Evolutionary conservation across 2,113 vertebrate species (phyloP).

Genomic region (Myotis yumanensis): DNA sequence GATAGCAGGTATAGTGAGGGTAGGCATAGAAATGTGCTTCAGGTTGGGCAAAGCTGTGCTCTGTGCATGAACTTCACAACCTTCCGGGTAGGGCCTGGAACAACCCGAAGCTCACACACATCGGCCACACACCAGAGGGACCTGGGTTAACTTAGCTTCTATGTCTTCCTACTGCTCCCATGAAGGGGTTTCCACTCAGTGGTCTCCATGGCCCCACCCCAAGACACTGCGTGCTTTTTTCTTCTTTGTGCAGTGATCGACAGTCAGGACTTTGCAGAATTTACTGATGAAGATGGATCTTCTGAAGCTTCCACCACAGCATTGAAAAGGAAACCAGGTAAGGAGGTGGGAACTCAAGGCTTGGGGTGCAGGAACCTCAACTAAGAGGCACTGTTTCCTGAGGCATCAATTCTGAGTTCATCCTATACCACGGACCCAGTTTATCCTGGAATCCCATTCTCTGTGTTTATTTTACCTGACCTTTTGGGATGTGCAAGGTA

Average conservation of each 20-base stretch:
- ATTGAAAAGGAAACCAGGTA: neutral
- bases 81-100: too few relatives aligned
- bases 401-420: neutral
- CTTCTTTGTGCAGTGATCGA: slow-evolving; percentile 47
- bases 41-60: neutral
- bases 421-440: neutral
- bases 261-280: neutral
- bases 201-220: neutral
- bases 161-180: neutral
- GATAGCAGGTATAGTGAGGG: neutral
- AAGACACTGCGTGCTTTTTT: neutral
- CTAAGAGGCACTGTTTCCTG: neutral
- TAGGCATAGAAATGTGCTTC: accelerated
- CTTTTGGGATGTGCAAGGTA: neutral
- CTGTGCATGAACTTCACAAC: accelerated
- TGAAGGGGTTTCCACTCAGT: neutral
- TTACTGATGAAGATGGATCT: accelerated
- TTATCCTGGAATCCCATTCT: neutral
- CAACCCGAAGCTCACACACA: neutral
- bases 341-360: neutral
- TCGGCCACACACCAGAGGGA: neutral
- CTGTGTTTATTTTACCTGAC: neutral
- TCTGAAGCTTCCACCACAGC: neutral
- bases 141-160: neutral
- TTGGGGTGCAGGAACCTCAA: neutral